These are phyloP conservation scores for Thera obeliscata DNA, from an alignment of 2,888 invertebrate genomes.

Conservation along the genomic window DNA sequence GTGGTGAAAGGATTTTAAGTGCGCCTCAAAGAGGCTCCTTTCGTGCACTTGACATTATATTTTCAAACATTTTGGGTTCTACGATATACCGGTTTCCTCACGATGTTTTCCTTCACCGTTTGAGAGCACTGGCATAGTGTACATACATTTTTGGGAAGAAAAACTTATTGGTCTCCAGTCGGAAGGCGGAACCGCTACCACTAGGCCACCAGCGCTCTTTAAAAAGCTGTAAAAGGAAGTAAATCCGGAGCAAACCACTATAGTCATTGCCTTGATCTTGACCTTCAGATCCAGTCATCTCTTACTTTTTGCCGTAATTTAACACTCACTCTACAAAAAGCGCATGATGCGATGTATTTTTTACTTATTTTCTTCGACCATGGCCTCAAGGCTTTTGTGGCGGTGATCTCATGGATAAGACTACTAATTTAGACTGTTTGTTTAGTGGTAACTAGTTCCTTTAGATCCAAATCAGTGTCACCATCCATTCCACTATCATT, in stretches of 20 bases:
- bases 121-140: too few relatives aligned
- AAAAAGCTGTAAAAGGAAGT: background rate
- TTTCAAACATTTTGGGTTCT: too few relatives aligned
- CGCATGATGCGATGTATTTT: conserved; percentile 17
- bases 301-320: conserved; percentile 35
- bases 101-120: too few relatives aligned
- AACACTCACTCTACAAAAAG: conserved; percentile 37
- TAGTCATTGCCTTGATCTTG: conserved; percentile 40
- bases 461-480: background rate
- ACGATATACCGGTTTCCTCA: too few relatives aligned
- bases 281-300: conserved; percentile 13
- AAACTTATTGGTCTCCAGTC: too few relatives aligned
- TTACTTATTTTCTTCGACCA: conserved; percentile 29
- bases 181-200: too few relatives aligned
- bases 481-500: too few relatives aligned
- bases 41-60: too few relatives aligned
- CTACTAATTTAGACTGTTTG: background rate
- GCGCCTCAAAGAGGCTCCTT: too few relatives aligned
- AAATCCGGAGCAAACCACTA: conserved; percentile 15
- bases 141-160: too few relatives aligned
- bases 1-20: too few relatives aligned
- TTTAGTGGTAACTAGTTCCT: background rate
- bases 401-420: conserved; percentile 20
- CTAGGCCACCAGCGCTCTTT: too few relatives aligned
- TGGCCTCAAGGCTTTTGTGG: conserved; percentile 15